A percentile compares a stretch with the other conserved stretches of the same genome.
Conservation (phyloP, 2,797 vertebrate genomes). For the Menidia menidia region DNA sequence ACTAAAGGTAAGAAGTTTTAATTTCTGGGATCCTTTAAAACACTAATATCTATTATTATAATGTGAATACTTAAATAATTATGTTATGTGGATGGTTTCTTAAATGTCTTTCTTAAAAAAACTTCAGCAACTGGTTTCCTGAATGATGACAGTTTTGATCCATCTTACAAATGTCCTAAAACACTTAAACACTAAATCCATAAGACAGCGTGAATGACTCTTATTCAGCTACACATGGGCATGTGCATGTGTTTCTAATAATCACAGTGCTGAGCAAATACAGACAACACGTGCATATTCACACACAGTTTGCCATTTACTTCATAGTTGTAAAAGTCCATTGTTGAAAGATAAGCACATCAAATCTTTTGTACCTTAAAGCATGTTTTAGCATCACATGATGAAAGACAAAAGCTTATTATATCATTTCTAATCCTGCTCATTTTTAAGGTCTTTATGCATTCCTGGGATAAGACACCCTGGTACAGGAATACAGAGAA, state of each 20-base stretch:
- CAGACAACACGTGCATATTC: not conserved
- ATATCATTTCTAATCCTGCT: slow-evolving; percentile 65
- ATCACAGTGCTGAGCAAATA: slow-evolving; percentile 18
- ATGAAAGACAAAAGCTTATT: slow-evolving; percentile 49
- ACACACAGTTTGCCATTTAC: not conserved
- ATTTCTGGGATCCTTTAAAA: not conserved
- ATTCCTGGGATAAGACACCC: slow-evolving; percentile 62
- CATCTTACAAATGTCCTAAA: slow-evolving; percentile 4
- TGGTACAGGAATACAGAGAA: slow-evolving; percentile 46
- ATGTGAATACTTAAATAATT: slow-evolving; percentile 4
- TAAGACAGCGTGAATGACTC: slow-evolving; percentile 35
- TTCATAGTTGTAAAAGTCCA: slow-evolving; percentile 5
- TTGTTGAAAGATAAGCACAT: slow-evolving; percentile 17
- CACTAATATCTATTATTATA: not conserved
- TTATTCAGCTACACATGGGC: slow-evolving; percentile 46
- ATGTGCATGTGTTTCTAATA: slow-evolving; percentile 18
- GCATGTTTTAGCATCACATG: slow-evolving; percentile 42
- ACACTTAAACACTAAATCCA: slow-evolving; percentile 8
- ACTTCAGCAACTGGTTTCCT: not conserved
- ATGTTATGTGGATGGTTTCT: slow-evolving; percentile 3
- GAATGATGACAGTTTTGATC: slow-evolving; percentile 16
- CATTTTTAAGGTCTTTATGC: slow-evolving; percentile 65
- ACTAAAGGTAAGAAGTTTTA: no score
- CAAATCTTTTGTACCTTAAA: not conserved
- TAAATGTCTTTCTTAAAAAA: not conserved